Evolutionary conservation across 2,797 vertebrate genomes (phyloP).

Genomic region (Manis pentadactyla): DNA sequence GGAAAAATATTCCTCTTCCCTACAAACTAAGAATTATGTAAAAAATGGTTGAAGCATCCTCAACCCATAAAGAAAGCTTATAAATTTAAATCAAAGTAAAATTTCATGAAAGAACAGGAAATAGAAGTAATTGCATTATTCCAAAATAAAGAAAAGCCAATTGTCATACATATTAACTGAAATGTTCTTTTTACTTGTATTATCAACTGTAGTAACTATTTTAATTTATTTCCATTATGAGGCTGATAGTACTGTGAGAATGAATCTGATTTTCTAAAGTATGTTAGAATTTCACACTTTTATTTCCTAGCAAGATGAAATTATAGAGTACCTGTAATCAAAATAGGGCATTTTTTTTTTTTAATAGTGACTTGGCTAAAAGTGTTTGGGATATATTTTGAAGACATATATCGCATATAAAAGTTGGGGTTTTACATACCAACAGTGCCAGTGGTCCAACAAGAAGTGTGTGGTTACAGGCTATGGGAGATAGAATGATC

Average conservation of each 20-base stretch:
- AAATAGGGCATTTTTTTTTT: not conserved
- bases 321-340: not conserved
- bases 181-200: slow-evolving; percentile 18
- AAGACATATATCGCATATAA: not conserved
- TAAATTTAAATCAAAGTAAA: not conserved
- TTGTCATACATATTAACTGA: not conserved
- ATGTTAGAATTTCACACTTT: not conserved
- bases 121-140: not conserved
- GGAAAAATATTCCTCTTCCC: not conserved
- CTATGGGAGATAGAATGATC: not conserved
- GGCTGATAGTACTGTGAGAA: not conserved
- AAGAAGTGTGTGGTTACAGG: not conserved
- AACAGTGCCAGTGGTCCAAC: not conserved
- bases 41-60: not conserved
- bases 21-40: slow-evolving; percentile 8
- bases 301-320: not conserved
- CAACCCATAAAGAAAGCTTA: not conserved
- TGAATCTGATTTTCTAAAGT: slow-evolving; percentile 12
- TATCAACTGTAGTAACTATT: not conserved
- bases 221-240: not conserved
- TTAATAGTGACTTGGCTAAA: not conserved
- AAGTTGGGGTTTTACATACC: not conserved
- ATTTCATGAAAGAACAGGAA: not conserved
- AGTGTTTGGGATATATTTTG: not conserved
- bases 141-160: not conserved